These are phyloP conservation scores for Psittacus erithacus DNA, from an alignment of 2,113 vertebrate species.

Conservation along the genomic window DNA sequence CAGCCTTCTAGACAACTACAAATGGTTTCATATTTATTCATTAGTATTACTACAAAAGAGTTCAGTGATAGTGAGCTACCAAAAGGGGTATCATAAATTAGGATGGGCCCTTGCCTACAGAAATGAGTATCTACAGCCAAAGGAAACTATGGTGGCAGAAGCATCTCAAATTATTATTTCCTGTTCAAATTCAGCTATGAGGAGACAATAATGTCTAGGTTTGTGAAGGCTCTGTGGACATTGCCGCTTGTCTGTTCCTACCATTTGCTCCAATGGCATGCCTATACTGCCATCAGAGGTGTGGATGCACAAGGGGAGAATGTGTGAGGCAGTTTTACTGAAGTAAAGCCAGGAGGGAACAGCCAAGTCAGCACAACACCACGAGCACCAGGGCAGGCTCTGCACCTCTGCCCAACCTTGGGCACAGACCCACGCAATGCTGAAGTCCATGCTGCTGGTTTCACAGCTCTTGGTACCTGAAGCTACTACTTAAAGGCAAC, in stretches of 20 bases:
- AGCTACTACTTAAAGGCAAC: not conserved
- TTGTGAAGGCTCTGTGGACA: not conserved
- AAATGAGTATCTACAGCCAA: not conserved
- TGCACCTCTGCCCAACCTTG: not conserved
- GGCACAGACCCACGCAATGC: not conserved
- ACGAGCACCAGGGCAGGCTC: not conserved
- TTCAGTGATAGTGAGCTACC: not conserved
- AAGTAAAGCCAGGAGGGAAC: not conserved
- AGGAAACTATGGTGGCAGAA: not conserved
- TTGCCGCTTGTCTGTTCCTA: fast-evolving
- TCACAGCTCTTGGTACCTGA: not conserved
- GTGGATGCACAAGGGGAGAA: fast-evolving
- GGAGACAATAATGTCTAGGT: not conserved
- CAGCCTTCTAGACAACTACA: not conserved
- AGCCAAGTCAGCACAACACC: not conserved
- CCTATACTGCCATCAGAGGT: not conserved
- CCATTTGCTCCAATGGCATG: not conserved
- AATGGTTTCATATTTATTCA: not conserved
- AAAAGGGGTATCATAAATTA: not conserved
- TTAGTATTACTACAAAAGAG: not conserved
- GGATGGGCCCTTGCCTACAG: not conserved
- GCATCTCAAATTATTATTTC: not conserved
- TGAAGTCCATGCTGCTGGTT: not conserved
- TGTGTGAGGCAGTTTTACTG: not conserved
- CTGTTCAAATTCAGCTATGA: not conserved